Base-by-base conservation (phyloP, 2,797 vertebrate species). In the Pogoniulus pusillus region DNA sequence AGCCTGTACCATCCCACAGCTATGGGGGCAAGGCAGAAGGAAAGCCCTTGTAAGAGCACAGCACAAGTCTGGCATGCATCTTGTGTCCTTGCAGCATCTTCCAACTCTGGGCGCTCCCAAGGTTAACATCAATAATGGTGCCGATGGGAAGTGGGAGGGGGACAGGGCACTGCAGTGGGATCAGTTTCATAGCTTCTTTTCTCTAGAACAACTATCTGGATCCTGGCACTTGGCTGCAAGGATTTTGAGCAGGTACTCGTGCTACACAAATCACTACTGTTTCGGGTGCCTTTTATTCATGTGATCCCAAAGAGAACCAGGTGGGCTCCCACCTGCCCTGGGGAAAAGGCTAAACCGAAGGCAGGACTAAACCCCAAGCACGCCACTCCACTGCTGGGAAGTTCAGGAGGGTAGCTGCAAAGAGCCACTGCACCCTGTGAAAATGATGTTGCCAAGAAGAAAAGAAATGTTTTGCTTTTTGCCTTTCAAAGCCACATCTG, bases 1-100 rank as follows among this genome's bases (percentile, higher is more conserved):
- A 57, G 70, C 22, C 30, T 37, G 19, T 68, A 54, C 10, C 58
- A 68, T n/a, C 15, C 4, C 37, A 49, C 18, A 53, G 26, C 0
- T 9, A 26, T 12, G 0, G 0, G 8, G 20, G 15, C 10, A 37
- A 55, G 0, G 3, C 0, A 1, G 22, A 49, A 49, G 41, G 8
- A 78, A 91, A 45, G 3, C 3, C 23, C 12, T 54, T 0, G 0
- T 8, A 60, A 55, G 10, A 51, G 16, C 43, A 47, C 23, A 78
- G 15, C 29, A n/a, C 2, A 4, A 2, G 2, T 54, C 23, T 58
- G n/a, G 12, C 26, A 12, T 10, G 32, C 34, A 26, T 19, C 17
- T 60, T 3, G 2, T 0, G 1, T 30, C 26, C 53, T 85, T 9
- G 2, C 30, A 54, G 45, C 30, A 7, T 73, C 22, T 12, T 51